Evolutionary conservation across 2,113 vertebrate species (phyloP).

Genomic region (Phrynosoma blainvillii): DNA sequence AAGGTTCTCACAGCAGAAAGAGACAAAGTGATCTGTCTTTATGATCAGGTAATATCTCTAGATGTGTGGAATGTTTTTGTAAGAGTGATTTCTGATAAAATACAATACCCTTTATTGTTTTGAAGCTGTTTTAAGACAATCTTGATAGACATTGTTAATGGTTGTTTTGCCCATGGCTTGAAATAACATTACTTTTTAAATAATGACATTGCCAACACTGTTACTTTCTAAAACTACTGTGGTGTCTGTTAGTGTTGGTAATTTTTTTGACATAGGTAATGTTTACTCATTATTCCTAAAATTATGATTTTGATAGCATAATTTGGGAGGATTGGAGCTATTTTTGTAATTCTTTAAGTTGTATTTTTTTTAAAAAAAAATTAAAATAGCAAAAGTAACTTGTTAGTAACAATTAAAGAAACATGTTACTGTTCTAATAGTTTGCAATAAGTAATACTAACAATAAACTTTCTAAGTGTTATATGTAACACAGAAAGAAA

Average conservation of each 20-base stretch:
- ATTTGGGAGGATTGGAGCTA: neutral
- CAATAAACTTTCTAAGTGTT: neutral
- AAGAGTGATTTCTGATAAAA: neutral
- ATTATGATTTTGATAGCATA: neutral
- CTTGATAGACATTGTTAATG: neutral
- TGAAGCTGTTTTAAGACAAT: neutral
- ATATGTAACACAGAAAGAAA: no score
- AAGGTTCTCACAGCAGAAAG: slow-evolving; percentile 83
- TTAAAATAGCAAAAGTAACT: neutral
- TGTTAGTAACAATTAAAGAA: neutral
- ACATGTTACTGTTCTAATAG: neutral
- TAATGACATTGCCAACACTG: neutral
- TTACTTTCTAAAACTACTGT: neutral
- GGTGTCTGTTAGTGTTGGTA: neutral
- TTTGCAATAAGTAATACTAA: neutral
- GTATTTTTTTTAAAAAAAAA: neutral
- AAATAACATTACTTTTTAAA: neutral
- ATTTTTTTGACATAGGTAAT: neutral
- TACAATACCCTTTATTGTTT: neutral
- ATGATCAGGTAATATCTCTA: slow-evolving; percentile 74
- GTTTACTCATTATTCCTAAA: neutral
- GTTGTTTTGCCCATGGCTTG: neutral
- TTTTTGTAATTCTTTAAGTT: neutral
- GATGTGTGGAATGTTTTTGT: slow-evolving; percentile 13
- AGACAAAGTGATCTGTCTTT: slow-evolving; percentile 77